Percentiles rank a stretch among this genome's conserved stretches.
Evolutionary conservation across 2,113 vertebrate species (phyloP).

Genomic region (Xiphophorus maculatus): DNA sequence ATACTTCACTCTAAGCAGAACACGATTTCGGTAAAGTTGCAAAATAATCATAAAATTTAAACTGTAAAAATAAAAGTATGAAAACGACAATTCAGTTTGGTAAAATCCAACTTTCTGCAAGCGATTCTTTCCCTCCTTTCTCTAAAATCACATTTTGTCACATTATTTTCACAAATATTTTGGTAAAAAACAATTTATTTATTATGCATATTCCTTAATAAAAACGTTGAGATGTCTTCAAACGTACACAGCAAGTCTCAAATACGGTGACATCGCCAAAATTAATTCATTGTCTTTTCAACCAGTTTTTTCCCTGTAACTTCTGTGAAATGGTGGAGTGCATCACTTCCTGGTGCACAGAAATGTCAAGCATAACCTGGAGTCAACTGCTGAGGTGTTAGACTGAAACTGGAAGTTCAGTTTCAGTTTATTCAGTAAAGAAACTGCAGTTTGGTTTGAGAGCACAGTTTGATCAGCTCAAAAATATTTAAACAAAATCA

Average conservation of each 20-base stretch:
- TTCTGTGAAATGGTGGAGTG: background rate
- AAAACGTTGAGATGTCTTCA: too few relatives aligned
- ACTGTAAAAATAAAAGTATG: background rate
- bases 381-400: background rate
- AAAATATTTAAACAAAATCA: too few relatives aligned
- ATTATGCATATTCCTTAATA: too few relatives aligned
- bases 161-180: too few relatives aligned
- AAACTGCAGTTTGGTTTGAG: background rate
- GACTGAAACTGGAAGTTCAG: constrained; percentile 1
- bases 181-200: too few relatives aligned
- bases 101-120: background rate
- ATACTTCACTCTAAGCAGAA: background rate
- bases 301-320: background rate
- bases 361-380: background rate
- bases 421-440: background rate
- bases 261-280: too few relatives aligned
- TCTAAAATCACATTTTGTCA: too few relatives aligned
- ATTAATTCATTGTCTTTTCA: background rate
- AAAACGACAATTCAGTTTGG: background rate
- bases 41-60: background rate
- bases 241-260: too few relatives aligned
- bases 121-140: background rate
- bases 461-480: too few relatives aligned
- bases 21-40: background rate
- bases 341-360: constrained; percentile 6